Percentiles rank a stretch among this genome's conserved stretches.
Evolutionary conservation across 1,140 invertebrate genomes (phyloP).

Genomic region (Pogonomyrmex californicus): DNA sequence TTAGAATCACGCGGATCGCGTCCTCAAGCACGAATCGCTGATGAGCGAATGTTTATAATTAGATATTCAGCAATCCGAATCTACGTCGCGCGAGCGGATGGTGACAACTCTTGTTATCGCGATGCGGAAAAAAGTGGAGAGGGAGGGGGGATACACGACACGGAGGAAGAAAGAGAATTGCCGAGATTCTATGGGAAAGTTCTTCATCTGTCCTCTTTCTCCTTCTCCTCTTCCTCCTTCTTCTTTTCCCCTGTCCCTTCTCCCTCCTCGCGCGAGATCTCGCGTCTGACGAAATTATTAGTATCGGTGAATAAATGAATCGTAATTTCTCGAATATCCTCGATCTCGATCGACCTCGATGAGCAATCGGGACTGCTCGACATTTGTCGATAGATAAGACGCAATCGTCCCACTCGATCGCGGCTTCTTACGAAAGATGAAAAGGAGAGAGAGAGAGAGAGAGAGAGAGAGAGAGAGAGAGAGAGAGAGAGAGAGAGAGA

Average conservation of each 20-base stretch:
- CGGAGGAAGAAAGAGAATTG: not conserved
- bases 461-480: not conserved
- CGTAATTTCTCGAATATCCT: not conserved
- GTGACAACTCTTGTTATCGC: conserved; percentile 28
- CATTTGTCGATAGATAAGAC: not conserved
- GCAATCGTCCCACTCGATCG: not conserved
- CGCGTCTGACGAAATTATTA: conserved; percentile 14
- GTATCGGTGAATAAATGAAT: conserved; percentile 7
- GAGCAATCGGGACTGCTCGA: not conserved
- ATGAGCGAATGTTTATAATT: conserved; percentile 61
- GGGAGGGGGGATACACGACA: not conserved
- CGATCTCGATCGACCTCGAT: not conserved
- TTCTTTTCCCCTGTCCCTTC: not conserved
- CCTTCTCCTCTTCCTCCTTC: not conserved
- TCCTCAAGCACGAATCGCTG: not conserved
- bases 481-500: not conserved
- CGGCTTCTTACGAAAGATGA: not conserved
- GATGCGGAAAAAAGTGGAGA: not conserved
- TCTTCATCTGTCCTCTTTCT: not conserved
- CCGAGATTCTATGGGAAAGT: conserved; percentile 42
- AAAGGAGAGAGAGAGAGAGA: not conserved
- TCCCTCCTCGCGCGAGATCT: not conserved
- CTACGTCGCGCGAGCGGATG: conserved; percentile 11
- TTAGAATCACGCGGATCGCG: not conserved
- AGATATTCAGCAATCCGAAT: conserved; percentile 19